Evolutionary conservation across 2,113 vertebrate genomes (phyloP).

Genomic region (Nothoprocta pentlandii): DNA sequence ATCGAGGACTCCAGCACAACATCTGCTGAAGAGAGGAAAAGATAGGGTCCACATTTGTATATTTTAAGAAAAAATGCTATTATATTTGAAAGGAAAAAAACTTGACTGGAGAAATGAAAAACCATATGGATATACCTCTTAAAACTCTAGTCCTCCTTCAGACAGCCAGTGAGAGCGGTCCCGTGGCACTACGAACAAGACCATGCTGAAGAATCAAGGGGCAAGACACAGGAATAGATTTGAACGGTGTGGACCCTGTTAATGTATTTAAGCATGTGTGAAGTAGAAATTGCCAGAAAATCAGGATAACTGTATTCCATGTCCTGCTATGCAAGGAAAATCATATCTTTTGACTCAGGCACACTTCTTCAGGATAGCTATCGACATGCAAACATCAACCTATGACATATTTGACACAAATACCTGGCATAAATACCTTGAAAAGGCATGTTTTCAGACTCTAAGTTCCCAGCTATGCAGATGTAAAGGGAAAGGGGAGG

Average conservation of each 20-base stretch:
- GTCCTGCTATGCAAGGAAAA: not conserved
- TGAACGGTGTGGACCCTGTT: accelerated
- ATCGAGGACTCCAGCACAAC: not conserved
- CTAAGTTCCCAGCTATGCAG: conserved; percentile 27
- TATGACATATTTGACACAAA: not conserved
- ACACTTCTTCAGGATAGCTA: not conserved
- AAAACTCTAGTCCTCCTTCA: not conserved
- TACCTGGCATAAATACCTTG: not conserved
- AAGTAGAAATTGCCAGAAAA: not conserved
- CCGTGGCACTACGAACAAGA: not conserved
- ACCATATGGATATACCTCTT: not conserved
- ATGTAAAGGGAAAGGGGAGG: conserved; percentile 34
- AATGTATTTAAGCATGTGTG: not conserved
- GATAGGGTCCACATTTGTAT: not conserved
- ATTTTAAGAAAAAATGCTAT: not conserved
- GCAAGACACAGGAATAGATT: not conserved
- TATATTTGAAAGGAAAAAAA: not conserved
- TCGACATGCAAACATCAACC: accelerated
- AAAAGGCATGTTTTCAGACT: not conserved
- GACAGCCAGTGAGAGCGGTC: not conserved
- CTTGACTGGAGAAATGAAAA: not conserved
- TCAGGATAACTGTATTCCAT: not conserved
- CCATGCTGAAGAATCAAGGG: accelerated
- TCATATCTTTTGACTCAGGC: not conserved
- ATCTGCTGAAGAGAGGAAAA: conserved; percentile 9